Conservation (phyloP, 2,888 invertebrate species). For the Pinctada fucata region DNA sequence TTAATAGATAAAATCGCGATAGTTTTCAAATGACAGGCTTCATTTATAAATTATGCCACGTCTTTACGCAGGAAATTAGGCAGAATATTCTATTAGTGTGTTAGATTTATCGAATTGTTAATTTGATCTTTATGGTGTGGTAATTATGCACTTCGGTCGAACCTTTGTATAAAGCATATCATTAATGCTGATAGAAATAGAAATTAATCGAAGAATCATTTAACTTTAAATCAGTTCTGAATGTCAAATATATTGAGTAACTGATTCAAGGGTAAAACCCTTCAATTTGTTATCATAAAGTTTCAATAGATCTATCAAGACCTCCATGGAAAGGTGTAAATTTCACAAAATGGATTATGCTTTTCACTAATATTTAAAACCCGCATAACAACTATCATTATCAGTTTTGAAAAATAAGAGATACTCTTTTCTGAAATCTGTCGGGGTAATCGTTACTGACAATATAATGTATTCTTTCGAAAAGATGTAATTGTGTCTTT, state of each 20-base stretch:
- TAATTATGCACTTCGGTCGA: conserved; percentile 2
- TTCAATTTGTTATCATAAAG: not conserved
- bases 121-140: conserved; percentile 7
- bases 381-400: too few species aligned
- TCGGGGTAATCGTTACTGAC: too few species aligned
- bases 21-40: conserved; percentile 6
- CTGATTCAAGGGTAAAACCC: not conserved
- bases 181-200: not conserved
- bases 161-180: not conserved
- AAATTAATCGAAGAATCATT: not conserved
- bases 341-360: too few species aligned
- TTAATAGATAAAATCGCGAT: not conserved
- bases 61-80: conserved; percentile 6
- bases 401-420: too few species aligned
- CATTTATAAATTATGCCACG: conserved; percentile 14
- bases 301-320: not conserved
- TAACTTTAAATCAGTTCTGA: not conserved
- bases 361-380: too few species aligned
- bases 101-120: not conserved
- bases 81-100: not conserved
- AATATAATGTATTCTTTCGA: too few species aligned
- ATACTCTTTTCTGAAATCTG: too few species aligned
- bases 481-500: too few species aligned
- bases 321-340: not conserved
- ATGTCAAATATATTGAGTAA: not conserved